Evolutionary conservation across 2,797 vertebrate species (phyloP), one percentile per base, ranked within the genome.

Genomic region (Rhinophrynus dorsalis): DNA sequence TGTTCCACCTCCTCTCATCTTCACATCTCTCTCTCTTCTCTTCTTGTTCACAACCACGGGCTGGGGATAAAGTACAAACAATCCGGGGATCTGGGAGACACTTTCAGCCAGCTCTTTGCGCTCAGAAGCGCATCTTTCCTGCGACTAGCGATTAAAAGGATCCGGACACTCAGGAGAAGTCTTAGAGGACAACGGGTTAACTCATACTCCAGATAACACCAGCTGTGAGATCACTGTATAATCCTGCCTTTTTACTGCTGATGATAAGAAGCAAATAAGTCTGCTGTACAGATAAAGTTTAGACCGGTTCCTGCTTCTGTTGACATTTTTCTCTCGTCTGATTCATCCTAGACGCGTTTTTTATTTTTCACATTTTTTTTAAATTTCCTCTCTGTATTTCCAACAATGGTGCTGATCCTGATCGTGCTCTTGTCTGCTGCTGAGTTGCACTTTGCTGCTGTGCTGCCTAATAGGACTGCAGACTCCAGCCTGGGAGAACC

Each of bases 1-100:
- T 91, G 90, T 89, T 90, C 88, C 86, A 84, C 88, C 88, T 88
- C 86, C 86, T 88, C 84, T 85, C 87, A 86, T 89, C 88, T 88
- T 89, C 89, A 91, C 87, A 87, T 85, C 84, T 83, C 85, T 84
- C 81, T 82, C 85, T 76, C 84, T 74, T 78, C 87, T 82, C 83
- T 81, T 83, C 61, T 80, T 83, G 82, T 84, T 85, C 88, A 79
- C 86, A 79, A 88, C 85, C 80, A 75, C 85, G 57, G 85, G 89
- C 86, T 87, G 89, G 89, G 85, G 85, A 83, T 83, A 81, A 81
- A n/a, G 10, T 51, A 29, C 30, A 54, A 58, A 56, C 50, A 67
- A 27, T 51, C 13, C 13, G 15, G 12, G 37, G 9, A 23, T 38
- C 10, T 30, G 60, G 40, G 17, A 15, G 27, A 62, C 35, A n/a